Conservation (phyloP, 2,888 invertebrate species). For the Antheraea yamamai region DNA sequence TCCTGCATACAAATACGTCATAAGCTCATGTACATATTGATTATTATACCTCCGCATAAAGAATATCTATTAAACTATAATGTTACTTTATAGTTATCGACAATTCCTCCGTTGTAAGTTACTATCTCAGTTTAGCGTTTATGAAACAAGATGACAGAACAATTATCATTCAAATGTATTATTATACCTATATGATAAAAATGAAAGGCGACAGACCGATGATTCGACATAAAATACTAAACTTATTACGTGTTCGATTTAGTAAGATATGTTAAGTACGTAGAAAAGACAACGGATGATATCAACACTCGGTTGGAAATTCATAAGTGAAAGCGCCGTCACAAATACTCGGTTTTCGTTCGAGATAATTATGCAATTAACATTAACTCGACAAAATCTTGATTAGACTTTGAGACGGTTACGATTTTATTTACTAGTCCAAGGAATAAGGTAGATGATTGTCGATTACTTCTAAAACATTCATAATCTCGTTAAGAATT, state of each 20-base stretch:
- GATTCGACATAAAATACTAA: neutral
- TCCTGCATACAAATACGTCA: neutral
- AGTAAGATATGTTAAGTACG: conserved; percentile 3
- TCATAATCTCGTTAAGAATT: too few relatives aligned
- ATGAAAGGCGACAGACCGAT: conserved; percentile 8
- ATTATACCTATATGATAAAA: neutral
- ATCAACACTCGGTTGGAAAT: conserved; percentile 15
- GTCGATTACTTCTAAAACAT: neutral
- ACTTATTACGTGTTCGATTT: neutral
- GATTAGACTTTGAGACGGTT: conserved; percentile 1
- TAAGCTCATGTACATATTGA: neutral
- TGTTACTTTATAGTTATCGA: neutral
- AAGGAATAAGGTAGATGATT: neutral
- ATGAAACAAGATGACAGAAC: neutral
- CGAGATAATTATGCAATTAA: conserved; percentile 24
- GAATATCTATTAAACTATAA: neutral
- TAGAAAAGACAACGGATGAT: conserved; percentile 18
- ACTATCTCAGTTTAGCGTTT: neutral
- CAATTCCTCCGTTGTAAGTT: neutral
- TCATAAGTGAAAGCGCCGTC: conserved; percentile 22
- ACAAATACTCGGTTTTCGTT: conserved; percentile 20
- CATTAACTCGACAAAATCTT: conserved; percentile 21
- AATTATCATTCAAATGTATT: neutral
- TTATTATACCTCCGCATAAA: neutral
- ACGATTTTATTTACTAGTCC: neutral